Percentiles rank a stretch among this genome's conserved stretches.
Evolutionary conservation across 2,888 invertebrate species (phyloP).

Genomic region (Eledone cirrhosa): DNA sequence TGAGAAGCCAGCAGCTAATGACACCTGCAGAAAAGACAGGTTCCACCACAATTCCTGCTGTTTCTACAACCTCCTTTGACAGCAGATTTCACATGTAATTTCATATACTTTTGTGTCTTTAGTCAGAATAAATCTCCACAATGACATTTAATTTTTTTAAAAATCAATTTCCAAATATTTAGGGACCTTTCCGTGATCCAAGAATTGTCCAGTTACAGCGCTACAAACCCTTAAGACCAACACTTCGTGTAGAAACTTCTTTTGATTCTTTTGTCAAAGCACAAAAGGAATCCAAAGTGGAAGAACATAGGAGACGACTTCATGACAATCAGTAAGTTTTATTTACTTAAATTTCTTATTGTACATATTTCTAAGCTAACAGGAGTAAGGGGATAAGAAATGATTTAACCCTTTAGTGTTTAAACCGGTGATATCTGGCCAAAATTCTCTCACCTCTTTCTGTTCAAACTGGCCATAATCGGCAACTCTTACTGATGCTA

Average conservation of each 20-base stretch:
- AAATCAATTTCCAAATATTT: not conserved
- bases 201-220: conserved; percentile 63
- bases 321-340: conserved; percentile 63
- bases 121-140: no score
- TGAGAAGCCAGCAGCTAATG: no score
- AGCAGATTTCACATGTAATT: no score
- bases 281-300: conserved; percentile 57
- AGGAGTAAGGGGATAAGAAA: not conserved
- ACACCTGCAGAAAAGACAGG: no score
- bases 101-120: no score
- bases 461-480: no score
- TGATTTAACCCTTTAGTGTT: not conserved
- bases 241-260: conserved; percentile 62
- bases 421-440: no score
- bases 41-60: no score
- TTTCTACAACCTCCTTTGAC: no score
- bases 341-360: not conserved
- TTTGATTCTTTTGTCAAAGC: conserved; percentile 63
- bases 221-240: conserved; percentile 63
- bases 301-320: conserved; percentile 64
- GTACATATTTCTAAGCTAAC: not conserved
- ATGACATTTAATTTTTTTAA: no score
- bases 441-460: no score
- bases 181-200: conserved; percentile 66
- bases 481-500: no score